phyloP scores from a whole-genome alignment of 1,140 invertebrate species.

The Euwallacea similis region DNA sequence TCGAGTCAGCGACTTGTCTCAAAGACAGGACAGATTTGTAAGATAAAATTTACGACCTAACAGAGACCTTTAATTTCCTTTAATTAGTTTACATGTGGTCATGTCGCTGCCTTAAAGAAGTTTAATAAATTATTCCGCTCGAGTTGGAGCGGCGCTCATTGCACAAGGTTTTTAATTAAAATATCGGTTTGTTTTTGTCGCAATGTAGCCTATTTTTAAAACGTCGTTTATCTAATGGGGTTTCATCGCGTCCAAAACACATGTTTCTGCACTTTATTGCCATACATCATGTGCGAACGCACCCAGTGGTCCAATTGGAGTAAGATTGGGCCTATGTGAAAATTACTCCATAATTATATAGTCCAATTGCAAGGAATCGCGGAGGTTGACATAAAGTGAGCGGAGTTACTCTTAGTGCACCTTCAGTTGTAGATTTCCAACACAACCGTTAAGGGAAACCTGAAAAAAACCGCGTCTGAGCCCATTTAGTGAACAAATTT shows the following conservation, averaged over 20 bases:
- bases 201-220: too few species aligned
- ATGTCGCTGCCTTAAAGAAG: slow-evolving; percentile 38
- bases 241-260: too few species aligned
- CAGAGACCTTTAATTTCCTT: slow-evolving; percentile 44
- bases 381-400: too few species aligned
- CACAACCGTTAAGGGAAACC: slow-evolving; percentile 16
- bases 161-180: slow-evolving; percentile 35
- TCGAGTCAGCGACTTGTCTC: slow-evolving; percentile 30
- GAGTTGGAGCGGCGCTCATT: slow-evolving; percentile 25
- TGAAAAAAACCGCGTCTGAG: slow-evolving; percentile 44
- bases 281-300: too few species aligned
- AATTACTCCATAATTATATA: too few species aligned
- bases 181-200: neutral
- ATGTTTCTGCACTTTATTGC: too few species aligned
- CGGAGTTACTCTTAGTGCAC: too few species aligned
- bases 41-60: slow-evolving; percentile 47
- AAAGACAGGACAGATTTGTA: slow-evolving; percentile 46
- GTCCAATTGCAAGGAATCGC: too few species aligned
- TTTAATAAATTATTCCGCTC: slow-evolving; percentile 41
- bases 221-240: too few species aligned
- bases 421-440: too few species aligned
- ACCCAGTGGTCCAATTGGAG: too few species aligned
- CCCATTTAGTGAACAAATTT: slow-evolving; percentile 49
- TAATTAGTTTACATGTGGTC: slow-evolving; percentile 45
- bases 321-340: too few species aligned